Conservation (phyloP, 2,113 vertebrate species). For the Chunga burmeisteri region DNA sequence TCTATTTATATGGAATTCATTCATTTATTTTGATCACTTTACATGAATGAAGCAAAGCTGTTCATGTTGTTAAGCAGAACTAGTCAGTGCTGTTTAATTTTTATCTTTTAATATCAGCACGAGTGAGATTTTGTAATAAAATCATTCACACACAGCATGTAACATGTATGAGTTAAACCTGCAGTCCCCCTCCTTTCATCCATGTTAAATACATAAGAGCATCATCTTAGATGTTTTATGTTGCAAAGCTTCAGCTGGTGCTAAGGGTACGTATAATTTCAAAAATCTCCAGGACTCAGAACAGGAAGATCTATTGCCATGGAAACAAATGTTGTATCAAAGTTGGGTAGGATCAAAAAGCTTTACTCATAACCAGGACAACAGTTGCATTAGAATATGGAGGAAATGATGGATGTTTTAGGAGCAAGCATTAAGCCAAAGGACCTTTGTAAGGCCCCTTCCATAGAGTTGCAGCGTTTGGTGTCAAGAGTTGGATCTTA, state of each 20-base stretch:
- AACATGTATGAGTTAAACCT: neutral
- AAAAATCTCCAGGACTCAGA: slow-evolving; percentile 58
- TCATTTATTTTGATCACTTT: slow-evolving; percentile 46
- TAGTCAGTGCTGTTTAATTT: neutral
- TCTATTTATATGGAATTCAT: slow-evolving; percentile 1
- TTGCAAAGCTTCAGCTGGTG: slow-evolving; percentile 17
- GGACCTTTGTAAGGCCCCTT: slow-evolving; percentile 23
- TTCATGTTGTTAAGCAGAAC: slow-evolving; percentile 4
- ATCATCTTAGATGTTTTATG: slow-evolving; percentile 3
- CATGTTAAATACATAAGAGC: neutral
- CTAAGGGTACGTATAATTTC: slow-evolving; percentile 21
- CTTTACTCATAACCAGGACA: slow-evolving; percentile 54
- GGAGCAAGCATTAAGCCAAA: neutral
- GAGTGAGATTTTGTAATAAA: neutral
- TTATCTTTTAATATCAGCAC: neutral
- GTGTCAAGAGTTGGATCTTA: slow-evolving; percentile 42
- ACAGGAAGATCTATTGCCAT: slow-evolving; percentile 62
- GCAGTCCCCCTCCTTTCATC: neutral
- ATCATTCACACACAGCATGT: neutral
- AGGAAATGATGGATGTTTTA: slow-evolving; percentile 57
- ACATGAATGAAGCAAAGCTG: neutral
- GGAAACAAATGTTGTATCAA: slow-evolving; percentile 72
- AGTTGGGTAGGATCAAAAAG: slow-evolving; percentile 65
- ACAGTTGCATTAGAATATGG: slow-evolving; percentile 65
- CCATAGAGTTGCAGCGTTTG: slow-evolving; percentile 28